Conservation (phyloP, 2,113 vertebrate genomes). For the Gnathonemus longibarbis region DNA sequence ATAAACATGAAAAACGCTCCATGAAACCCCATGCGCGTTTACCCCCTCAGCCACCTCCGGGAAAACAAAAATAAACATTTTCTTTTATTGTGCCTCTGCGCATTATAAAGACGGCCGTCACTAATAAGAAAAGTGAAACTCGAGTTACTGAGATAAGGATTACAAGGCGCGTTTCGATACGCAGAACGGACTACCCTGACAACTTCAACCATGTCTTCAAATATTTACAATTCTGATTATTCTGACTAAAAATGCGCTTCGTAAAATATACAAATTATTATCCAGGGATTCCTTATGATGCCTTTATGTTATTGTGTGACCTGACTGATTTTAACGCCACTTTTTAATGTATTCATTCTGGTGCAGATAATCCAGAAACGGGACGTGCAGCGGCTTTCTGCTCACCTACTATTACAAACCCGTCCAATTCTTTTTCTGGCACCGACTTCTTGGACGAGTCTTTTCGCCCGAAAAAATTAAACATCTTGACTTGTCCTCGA, state of each 20-base stretch:
- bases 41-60: neutral
- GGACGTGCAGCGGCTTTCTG: neutral
- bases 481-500: slow-evolving; percentile 57
- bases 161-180: neutral
- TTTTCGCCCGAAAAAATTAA: slow-evolving; percentile 79
- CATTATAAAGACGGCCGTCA: neutral
- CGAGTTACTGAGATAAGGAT: neutral
- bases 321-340: neutral
- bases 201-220: neutral
- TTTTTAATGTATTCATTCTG: neutral
- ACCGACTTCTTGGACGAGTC: slow-evolving; percentile 69
- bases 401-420: slow-evolving; percentile 90
- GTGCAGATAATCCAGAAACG: neutral
- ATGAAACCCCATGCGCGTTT: neutral
- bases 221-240: neutral
- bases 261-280: neutral
- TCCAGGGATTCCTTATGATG: neutral
- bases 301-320: neutral
- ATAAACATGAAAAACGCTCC: neutral
- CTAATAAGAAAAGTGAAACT: neutral
- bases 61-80: neutral
- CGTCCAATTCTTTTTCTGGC: slow-evolving; percentile 77
- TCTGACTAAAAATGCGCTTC: neutral
- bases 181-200: neutral
- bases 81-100: neutral